A percentile compares a stretch with the other conserved stretches of the same genome.
Conservation (phyloP, 2,888 invertebrate genomes). For the Abrostola tripartita region DNA sequence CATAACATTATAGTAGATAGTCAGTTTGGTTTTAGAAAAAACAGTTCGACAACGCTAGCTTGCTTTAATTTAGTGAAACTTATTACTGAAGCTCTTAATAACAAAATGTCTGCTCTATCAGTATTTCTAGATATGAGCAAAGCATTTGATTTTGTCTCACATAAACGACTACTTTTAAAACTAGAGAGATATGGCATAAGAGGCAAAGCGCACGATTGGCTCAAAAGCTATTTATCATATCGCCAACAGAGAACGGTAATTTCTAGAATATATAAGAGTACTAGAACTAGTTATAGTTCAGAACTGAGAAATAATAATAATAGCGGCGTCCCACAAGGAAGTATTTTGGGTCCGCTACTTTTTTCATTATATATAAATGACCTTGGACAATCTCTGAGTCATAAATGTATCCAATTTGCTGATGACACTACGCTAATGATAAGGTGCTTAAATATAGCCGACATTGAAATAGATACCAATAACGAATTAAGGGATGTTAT, state of each 20-base stretch:
- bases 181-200: constrained; percentile 6
- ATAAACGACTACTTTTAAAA: background rate
- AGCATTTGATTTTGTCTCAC: constrained; percentile 8
- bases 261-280: background rate
- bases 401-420: constrained; percentile 1
- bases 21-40: constrained; percentile 1
- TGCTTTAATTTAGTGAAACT: background rate
- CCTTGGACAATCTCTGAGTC: background rate
- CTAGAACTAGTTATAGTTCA: background rate
- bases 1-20: background rate
- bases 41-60: background rate
- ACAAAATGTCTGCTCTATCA: constrained; percentile 9
- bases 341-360: background rate
- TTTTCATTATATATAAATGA: background rate
- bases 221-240: background rate
- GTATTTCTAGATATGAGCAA: constrained; percentile 7
- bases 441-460: too few relatives aligned
- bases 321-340: background rate
- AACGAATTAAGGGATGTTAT: too few relatives aligned
- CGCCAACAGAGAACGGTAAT: background rate
- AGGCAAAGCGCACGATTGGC: background rate
- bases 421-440: constrained; percentile 7
- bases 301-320: background rate
- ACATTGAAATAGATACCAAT: too few relatives aligned
- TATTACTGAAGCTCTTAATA: constrained; percentile 8